Evolutionary conservation across 2,888 invertebrate genomes (phyloP).

Genomic region (Oligia strigilis): DNA sequence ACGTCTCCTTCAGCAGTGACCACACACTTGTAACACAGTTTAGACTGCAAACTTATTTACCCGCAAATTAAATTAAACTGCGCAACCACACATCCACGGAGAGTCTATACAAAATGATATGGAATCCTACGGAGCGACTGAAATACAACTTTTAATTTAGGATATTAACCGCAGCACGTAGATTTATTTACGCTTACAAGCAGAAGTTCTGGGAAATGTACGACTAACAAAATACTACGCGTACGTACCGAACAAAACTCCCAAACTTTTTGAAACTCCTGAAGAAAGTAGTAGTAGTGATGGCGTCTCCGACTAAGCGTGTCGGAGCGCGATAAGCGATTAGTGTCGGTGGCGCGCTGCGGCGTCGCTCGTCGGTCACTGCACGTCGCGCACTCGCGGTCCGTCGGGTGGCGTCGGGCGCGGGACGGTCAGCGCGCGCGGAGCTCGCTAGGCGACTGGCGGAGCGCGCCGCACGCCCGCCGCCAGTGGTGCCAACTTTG

Average conservation of each 20-base stretch:
- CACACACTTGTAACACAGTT: slow-evolving; percentile 12
- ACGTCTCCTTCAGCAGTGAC: neutral
- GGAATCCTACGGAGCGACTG: slow-evolving; percentile 32
- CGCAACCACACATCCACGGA: slow-evolving; percentile 22
- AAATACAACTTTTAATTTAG: slow-evolving; percentile 63
- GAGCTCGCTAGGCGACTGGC: slow-evolving; percentile 51
- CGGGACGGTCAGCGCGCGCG: slow-evolving; percentile 50
- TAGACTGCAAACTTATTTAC: neutral
- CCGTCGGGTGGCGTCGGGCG: slow-evolving; percentile 7
- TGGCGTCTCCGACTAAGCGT: slow-evolving; percentile 20
- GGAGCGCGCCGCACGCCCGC: slow-evolving; percentile 17
- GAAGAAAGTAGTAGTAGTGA: slow-evolving; percentile 17
- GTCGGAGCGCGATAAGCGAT: slow-evolving; percentile 56
- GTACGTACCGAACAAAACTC: slow-evolving; percentile 44
- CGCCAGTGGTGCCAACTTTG: no score
- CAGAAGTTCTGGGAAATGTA: slow-evolving; percentile 33
- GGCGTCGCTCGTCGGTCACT: slow-evolving; percentile 1
- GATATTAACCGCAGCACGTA: slow-evolving; percentile 50
- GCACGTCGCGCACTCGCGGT: slow-evolving; percentile 17
- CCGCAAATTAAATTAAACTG: slow-evolving; percentile 2
- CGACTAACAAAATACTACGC: slow-evolving; percentile 35
- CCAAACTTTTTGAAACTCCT: slow-evolving; percentile 48
- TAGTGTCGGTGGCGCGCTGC: slow-evolving; percentile 30
- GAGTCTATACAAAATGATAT: slow-evolving; percentile 18
- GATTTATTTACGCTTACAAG: slow-evolving; percentile 55